These are phyloP conservation scores for Scomber colias DNA, from an alignment of 2,113 vertebrate species.

Conservation along the genomic window DNA sequence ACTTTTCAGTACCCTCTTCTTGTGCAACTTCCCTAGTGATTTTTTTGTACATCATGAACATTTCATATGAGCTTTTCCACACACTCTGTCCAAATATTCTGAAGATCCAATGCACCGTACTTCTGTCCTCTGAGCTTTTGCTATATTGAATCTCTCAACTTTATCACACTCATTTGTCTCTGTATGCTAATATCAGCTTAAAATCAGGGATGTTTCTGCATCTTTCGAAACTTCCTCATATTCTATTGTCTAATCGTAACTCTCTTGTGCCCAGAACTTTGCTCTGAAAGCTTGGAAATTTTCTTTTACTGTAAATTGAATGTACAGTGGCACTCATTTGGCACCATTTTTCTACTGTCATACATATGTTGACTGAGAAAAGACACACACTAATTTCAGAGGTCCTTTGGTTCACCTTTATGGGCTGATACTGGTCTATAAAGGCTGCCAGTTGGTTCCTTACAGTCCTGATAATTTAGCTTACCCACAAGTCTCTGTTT, in stretches of 20 bases:
- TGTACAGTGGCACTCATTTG: no score
- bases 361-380: background rate
- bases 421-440: background rate
- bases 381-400: background rate
- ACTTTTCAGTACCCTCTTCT: slow-evolving; percentile 50
- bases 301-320: no score
- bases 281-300: background rate
- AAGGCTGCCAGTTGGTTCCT: background rate
- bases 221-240: background rate
- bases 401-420: background rate
- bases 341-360: background rate
- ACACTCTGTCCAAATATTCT: slow-evolving; percentile 3
- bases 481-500: slow-evolving; percentile 6
- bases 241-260: background rate
- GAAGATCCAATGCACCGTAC: background rate
- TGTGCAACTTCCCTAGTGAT: slow-evolving; percentile 53
- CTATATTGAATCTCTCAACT: background rate
- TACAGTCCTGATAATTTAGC: background rate
- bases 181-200: background rate
- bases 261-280: background rate
- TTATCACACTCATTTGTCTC: background rate
- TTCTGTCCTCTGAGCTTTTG: background rate
- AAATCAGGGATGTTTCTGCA: background rate
- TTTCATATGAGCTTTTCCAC: slow-evolving; percentile 31
- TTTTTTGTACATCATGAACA: slow-evolving; percentile 18